Conservation (phyloP, 1,140 invertebrate genomes). For the Antheraea mylitta region DNA sequence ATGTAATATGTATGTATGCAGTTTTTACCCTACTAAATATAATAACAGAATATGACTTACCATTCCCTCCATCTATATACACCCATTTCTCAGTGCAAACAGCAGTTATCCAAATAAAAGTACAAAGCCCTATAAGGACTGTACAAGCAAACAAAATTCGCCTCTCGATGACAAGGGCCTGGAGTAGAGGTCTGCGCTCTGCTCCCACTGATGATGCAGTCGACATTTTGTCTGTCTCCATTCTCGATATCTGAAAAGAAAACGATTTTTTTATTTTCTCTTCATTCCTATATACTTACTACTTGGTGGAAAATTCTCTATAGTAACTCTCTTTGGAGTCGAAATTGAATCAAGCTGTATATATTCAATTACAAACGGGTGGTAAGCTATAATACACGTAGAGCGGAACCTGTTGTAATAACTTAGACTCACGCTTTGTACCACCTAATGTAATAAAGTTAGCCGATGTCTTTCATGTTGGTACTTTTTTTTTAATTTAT, state of each 20-base stretch:
- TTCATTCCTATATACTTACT: no score
- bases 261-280: constrained; percentile 7
- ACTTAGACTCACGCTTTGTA: no score
- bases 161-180: constrained; percentile 84
- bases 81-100: constrained; percentile 89
- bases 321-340: no score
- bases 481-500: no score
- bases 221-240: constrained; percentile 78
- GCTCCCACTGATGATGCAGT: constrained; percentile 79
- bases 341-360: no score
- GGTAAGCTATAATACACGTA: no score
- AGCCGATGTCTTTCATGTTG: no score
- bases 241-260: constrained; percentile 33
- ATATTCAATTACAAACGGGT: no score
- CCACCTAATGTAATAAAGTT: no score
- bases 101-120: constrained; percentile 86
- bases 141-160: constrained; percentile 85
- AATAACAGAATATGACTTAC: constrained; percentile 32
- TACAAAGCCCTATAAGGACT: constrained; percentile 82
- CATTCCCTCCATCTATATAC: constrained; percentile 79
- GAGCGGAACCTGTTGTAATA: no score
- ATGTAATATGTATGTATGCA: background rate
- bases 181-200: constrained; percentile 77
- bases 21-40: background rate
- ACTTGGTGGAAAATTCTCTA: no score